These are phyloP conservation scores for Ailurus styani DNA, from an alignment of 2,113 vertebrate species.

Conservation along the genomic window DNA sequence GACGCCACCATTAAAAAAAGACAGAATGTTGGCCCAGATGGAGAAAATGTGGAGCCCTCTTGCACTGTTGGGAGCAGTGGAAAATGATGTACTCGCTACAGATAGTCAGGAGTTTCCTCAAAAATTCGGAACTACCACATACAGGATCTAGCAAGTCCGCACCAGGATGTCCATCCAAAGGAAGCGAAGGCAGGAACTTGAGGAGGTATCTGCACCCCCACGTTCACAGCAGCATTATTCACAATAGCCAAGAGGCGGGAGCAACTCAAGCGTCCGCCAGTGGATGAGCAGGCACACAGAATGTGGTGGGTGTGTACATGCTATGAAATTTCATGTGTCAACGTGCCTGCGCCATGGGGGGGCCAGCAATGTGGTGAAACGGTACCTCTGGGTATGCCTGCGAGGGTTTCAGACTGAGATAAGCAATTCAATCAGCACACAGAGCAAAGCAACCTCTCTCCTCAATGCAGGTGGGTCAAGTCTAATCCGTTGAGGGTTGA, in stretches of 20 bases:
- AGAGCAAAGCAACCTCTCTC: not conserved
- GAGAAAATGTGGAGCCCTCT: too few relatives aligned
- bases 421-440: not conserved
- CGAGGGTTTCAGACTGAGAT: not conserved
- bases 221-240: not conserved
- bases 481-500: not conserved
- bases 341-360: not conserved
- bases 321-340: not conserved
- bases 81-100: not conserved
- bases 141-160: not conserved
- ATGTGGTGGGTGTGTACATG: fast-evolving
- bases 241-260: not conserved
- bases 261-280: not conserved
- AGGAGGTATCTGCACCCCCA: too few relatives aligned
- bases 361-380: not conserved
- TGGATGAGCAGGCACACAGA: not conserved
- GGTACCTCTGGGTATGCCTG: not conserved
- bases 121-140: not conserved
- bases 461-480: not conserved
- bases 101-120: not conserved
- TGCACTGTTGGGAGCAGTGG: not conserved
- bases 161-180: not conserved
- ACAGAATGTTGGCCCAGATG: not conserved
- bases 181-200: not conserved
- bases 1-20: not conserved